Evolutionary conservation across 2,888 invertebrate species (phyloP).

Genomic region (Cheilosia pagana): DNA sequence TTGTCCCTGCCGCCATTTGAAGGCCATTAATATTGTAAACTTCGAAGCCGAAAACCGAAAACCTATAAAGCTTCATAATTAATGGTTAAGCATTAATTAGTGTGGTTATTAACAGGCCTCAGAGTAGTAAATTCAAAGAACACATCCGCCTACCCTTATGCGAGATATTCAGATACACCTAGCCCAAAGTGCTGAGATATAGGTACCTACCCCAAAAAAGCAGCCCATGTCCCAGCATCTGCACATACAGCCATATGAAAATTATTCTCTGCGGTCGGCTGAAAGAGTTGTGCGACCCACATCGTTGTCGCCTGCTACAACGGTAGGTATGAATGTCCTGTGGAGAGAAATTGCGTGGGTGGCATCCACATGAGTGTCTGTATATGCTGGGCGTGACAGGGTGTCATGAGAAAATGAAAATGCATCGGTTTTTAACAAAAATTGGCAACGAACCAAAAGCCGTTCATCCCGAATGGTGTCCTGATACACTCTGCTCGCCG

Average conservation of each 20-base stretch:
- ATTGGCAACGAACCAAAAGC: constrained; percentile 72
- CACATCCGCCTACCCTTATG: constrained; percentile 11
- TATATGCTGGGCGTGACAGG: constrained; percentile 69
- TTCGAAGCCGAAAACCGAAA: constrained; percentile 73
- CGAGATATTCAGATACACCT: neutral
- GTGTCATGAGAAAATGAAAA: constrained; percentile 75
- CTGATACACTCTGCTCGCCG: constrained; percentile 42
- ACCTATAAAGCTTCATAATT: constrained; percentile 72
- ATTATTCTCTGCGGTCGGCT: constrained; percentile 62
- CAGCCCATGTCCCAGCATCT: constrained; percentile 43
- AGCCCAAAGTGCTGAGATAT: constrained; percentile 21
- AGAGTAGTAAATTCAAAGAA: constrained; percentile 71
- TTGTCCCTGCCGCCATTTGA: constrained; percentile 36
- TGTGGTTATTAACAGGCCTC: constrained; percentile 75
- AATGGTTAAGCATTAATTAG: constrained; percentile 75
- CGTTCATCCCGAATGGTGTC: constrained; percentile 73
- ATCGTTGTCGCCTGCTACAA: constrained; percentile 32
- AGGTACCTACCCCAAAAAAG: constrained; percentile 15
- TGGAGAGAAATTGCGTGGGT: constrained; percentile 40
- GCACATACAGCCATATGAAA: constrained; percentile 10
- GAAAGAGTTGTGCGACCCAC: constrained; percentile 33
- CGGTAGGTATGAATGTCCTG: neutral
- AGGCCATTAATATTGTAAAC: constrained; percentile 71
- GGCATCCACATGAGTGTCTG: neutral
- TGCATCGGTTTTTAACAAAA: constrained; percentile 71